Evolutionary conservation across 35 echinoderm and acorn worm species (phyloP).

Genomic region (Holothuria glaberrima): DNA sequence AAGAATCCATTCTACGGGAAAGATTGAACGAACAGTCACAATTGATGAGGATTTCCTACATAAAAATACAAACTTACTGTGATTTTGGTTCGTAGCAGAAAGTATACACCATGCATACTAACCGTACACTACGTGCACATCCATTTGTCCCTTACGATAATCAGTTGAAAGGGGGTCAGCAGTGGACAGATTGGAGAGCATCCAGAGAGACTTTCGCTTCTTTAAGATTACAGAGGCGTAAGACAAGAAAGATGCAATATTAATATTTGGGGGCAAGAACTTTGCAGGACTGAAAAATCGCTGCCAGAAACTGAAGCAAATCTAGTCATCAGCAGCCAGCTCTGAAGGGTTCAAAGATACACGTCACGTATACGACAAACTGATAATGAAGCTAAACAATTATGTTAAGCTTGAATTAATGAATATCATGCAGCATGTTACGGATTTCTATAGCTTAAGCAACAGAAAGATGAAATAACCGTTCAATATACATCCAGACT

Average conservation of each 20-base stretch:
- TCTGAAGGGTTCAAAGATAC: not conserved
- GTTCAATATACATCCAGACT: not conserved
- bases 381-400: conserved; percentile 9
- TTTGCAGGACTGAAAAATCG: not conserved
- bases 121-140: not conserved
- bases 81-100: too few species aligned
- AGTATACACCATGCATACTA: too few species aligned
- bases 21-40: too few species aligned
- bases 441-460: too few species aligned
- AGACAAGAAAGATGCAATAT: conserved; percentile 14
- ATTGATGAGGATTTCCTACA: too few species aligned
- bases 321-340: not conserved
- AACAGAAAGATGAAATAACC: too few species aligned
- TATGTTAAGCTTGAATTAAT: not conserved
- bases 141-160: not conserved
- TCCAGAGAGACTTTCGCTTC: not conserved
- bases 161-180: not conserved
- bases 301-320: too few species aligned
- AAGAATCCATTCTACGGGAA: too few species aligned
- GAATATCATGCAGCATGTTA: too few species aligned
- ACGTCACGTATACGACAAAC: not conserved
- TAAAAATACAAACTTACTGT: too few species aligned
- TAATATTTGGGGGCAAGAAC: not conserved
- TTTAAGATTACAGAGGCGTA: not conserved
- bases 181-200: conserved; percentile 5